Evolutionary conservation across 1,140 invertebrate genomes (phyloP).

Genomic region (Druon quercuslanigerum): DNA sequence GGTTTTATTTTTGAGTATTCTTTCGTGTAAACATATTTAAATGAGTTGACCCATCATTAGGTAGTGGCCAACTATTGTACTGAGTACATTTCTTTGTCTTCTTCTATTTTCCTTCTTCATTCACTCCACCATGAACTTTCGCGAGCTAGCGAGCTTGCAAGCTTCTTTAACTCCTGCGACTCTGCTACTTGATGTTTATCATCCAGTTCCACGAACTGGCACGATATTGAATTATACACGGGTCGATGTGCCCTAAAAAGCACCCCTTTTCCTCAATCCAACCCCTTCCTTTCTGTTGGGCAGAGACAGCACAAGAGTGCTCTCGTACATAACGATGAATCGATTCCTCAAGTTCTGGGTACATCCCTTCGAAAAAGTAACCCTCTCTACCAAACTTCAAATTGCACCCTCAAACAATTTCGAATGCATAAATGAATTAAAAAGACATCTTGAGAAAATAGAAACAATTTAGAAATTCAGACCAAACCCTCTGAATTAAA

Average conservation of each 20-base stretch:
- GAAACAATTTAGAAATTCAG: too few species aligned
- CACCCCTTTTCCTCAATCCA: slow-evolving; percentile 27
- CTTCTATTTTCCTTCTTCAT: not conserved
- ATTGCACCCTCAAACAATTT: too few species aligned
- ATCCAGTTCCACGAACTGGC: slow-evolving; percentile 56
- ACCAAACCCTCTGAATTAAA: too few species aligned
- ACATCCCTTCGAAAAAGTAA: not conserved
- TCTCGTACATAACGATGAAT: not conserved
- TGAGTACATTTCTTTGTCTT: not conserved
- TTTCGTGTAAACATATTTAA: too few species aligned
- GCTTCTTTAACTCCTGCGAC: slow-evolving; percentile 56
- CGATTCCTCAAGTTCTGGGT: not conserved
- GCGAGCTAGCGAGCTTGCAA: slow-evolving; percentile 11
- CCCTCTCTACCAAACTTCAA: not conserved
- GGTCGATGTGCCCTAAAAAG: slow-evolving; percentile 59
- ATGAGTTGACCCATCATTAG: too few species aligned
- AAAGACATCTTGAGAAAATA: too few species aligned
- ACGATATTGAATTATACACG: slow-evolving; percentile 64
- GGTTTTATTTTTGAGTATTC: too few species aligned
- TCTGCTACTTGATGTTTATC: slow-evolving; percentile 68
- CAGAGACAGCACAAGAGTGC: not conserved
- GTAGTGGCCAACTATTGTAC: too few species aligned
- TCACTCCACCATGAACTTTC: slow-evolving; percentile 28
- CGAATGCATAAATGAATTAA: too few species aligned
- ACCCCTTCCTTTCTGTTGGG: not conserved